These are phyloP conservation scores for Saccopteryx bilineata DNA, from an alignment of 2,113 vertebrate genomes.

Conservation along the genomic window DNA sequence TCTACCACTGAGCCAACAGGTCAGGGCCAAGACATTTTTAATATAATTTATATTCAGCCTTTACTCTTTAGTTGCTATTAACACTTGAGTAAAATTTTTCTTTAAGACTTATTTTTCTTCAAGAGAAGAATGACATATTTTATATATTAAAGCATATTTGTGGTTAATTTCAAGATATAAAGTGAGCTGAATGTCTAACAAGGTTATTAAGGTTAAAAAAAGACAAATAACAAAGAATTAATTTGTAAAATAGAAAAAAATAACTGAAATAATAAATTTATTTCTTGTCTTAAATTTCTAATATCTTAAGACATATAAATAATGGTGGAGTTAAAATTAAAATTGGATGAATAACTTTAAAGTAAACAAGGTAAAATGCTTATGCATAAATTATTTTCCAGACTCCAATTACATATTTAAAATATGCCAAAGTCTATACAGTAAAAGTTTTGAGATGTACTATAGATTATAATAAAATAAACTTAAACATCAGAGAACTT, in stretches of 20 bases:
- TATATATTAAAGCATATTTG: slow-evolving; percentile 57
- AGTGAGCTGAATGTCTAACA: slow-evolving; percentile 51
- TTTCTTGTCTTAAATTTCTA: slow-evolving; percentile 32
- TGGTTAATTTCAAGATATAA: slow-evolving; percentile 69
- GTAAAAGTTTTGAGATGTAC: neutral
- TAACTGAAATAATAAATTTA: slow-evolving; percentile 30
- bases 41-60: slow-evolving; percentile 65
- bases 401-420: neutral
- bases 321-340: slow-evolving; percentile 33
- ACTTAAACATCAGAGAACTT: slow-evolving; percentile 12
- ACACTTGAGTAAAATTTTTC: slow-evolving; percentile 71
- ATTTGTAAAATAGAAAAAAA: slow-evolving; percentile 42
- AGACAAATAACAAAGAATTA: slow-evolving; percentile 57
- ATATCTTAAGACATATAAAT: slow-evolving; percentile 12
- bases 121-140: slow-evolving; percentile 57
- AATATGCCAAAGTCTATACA: neutral
- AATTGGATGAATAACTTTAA: neutral
- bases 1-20: too few relatives aligned
- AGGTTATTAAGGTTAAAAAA: slow-evolving; percentile 64
- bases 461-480: neutral
- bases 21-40: slow-evolving; percentile 34
- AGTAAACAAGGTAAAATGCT: slow-evolving; percentile 19
- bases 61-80: slow-evolving; percentile 49
- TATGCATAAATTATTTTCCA: neutral
- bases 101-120: slow-evolving; percentile 68